phyloP scores from a whole-genome alignment of 2,888 invertebrate genomes.

The Drosophila parthenogenetica region DNA sequence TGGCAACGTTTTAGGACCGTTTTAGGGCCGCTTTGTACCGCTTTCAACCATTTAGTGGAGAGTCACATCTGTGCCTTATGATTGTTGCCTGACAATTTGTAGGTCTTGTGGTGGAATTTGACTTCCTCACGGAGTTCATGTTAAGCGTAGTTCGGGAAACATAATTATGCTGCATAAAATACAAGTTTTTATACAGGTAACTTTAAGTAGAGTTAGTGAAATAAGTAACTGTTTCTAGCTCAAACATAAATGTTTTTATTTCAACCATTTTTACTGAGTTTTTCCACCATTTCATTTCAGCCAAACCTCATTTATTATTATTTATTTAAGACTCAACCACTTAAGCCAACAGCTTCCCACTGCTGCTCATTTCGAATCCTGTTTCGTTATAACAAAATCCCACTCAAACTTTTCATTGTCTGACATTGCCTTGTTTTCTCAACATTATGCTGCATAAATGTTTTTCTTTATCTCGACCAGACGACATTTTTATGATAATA shows the following conservation, averaged over 20 bases:
- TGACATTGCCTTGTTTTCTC: constrained; percentile 17
- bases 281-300: no score
- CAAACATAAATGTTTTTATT: background rate
- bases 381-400: background rate
- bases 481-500: constrained; percentile 32
- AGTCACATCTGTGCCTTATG: constrained; percentile 72
- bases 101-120: constrained; percentile 46
- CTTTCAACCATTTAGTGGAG: constrained; percentile 11
- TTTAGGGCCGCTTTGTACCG: background rate
- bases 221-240: background rate
- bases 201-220: background rate
- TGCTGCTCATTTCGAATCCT: background rate
- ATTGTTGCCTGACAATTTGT: constrained; percentile 66
- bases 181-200: constrained; percentile 32
- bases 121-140: constrained; percentile 48
- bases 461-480: constrained; percentile 17
- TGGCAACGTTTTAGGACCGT: constrained; percentile 1
- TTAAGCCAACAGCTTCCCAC: no score
- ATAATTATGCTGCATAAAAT: constrained; percentile 67
- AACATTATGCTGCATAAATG: constrained; percentile 28
- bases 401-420: constrained; percentile 2
- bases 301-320: no score
- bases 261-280: no score
- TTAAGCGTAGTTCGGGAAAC: constrained; percentile 61
- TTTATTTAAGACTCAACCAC: no score